phyloP scores from a whole-genome alignment of 2,113 vertebrate genomes.

The Pandion haliaetus region DNA sequence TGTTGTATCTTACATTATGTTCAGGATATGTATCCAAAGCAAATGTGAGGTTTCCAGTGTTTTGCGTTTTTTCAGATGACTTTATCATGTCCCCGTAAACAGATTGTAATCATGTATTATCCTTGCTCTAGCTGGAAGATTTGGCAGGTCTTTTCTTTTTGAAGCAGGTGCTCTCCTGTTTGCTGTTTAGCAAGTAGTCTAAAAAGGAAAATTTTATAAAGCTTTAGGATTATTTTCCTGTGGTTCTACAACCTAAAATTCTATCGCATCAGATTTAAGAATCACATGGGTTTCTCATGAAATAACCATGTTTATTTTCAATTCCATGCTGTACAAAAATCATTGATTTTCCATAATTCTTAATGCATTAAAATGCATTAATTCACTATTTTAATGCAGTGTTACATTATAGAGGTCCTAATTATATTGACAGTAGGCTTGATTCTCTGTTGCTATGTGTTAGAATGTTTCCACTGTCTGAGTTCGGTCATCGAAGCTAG shows the following conservation, averaged over 20 bases:
- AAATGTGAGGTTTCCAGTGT: constrained; percentile 35
- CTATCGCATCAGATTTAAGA: not conserved
- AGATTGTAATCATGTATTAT: constrained; percentile 8
- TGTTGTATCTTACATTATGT: not conserved
- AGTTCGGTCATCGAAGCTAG: not conserved
- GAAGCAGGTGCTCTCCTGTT: constrained; percentile 32
- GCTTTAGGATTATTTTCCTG: not conserved
- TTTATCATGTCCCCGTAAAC: not conserved
- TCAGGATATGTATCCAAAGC: constrained; percentile 52
- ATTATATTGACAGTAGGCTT: not conserved
- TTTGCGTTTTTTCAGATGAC: constrained; percentile 40
- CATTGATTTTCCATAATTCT: not conserved
- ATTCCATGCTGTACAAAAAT: not conserved
- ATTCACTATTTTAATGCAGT: not conserved
- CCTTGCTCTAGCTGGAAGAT: constrained; percentile 44
- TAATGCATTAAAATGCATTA: not conserved
- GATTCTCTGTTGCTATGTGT: not conserved
- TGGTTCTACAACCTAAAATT: not conserved
- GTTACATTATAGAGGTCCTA: not conserved
- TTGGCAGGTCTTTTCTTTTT: constrained; percentile 24
- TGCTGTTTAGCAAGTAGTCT: constrained; percentile 1
- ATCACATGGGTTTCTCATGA: not conserved
- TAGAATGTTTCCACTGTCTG: not conserved
- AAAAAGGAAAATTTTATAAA: not conserved
- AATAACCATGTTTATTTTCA: not conserved